Conservation (phyloP, 2,113 vertebrate species). For the Lophotis ruficrista region DNA sequence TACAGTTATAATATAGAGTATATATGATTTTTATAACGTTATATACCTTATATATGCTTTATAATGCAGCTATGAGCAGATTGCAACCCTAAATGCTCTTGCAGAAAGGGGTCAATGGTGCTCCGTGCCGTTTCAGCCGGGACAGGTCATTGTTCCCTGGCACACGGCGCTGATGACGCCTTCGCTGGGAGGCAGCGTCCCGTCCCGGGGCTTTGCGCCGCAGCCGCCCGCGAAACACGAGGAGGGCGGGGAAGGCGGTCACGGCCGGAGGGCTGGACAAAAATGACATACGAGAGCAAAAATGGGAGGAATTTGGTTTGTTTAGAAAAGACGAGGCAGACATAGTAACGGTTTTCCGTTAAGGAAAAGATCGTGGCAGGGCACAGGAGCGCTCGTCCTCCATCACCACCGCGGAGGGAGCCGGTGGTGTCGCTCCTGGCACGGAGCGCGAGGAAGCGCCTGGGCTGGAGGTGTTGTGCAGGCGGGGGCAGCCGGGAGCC, state of each 20-base stretch:
- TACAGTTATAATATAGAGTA: too few relatives aligned
- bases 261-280: background rate
- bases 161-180: background rate
- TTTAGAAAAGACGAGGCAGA: background rate
- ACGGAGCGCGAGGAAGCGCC: accelerated
- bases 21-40: too few relatives aligned
- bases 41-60: background rate
- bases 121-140: background rate
- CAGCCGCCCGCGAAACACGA: background rate
- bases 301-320: background rate
- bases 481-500: background rate
- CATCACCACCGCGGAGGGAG: accelerated
- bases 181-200: accelerated
- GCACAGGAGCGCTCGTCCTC: accelerated
- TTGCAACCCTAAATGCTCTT: background rate
- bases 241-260: background rate
- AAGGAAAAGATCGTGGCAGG: background rate
- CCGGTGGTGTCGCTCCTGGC: background rate
- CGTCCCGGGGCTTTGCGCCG: background rate
- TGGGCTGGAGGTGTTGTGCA: accelerated
- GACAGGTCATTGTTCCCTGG: accelerated
- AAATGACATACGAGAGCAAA: background rate
- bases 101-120: background rate
- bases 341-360: background rate
- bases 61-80: too few relatives aligned